phyloP scores from a whole-genome alignment of 2,797 vertebrate genomes.

The Caiman crocodilus region DNA sequence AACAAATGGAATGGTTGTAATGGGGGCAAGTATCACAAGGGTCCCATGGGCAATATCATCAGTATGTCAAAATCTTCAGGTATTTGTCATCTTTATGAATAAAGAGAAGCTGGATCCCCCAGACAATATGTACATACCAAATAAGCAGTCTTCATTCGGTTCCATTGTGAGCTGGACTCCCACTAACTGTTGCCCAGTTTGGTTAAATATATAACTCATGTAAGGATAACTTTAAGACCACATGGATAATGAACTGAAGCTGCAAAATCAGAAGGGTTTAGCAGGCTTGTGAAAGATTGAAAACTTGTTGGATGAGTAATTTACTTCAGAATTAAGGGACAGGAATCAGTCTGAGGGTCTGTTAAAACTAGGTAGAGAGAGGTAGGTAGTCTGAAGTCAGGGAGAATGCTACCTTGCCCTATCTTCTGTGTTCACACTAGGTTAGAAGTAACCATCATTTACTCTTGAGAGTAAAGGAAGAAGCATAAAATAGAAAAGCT shows the following conservation, averaged over 20 bases:
- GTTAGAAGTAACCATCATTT: not conserved
- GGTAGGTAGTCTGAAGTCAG: no score
- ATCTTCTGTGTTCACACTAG: not conserved
- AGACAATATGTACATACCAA: not conserved
- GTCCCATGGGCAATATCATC: not conserved
- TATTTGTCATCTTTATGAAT: not conserved
- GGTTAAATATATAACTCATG: not conserved
- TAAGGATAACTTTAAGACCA: not conserved
- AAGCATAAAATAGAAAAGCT: not conserved
- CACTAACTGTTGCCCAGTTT: fast-evolving
- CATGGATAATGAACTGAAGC: not conserved
- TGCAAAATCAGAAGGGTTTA: not conserved
- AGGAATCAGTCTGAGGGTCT: not conserved
- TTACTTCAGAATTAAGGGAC: not conserved
- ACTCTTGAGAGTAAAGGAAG: not conserved
- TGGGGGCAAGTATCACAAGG: not conserved
- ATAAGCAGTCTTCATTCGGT: not conserved
- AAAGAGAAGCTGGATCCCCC: not conserved
- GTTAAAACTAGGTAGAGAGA: not conserved
- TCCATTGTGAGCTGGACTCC: not conserved
- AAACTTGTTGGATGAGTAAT: not conserved
- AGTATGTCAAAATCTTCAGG: not conserved
- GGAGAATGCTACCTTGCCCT: no score
- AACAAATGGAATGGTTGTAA: not conserved
- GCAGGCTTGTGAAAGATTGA: not conserved